phyloP scores from a whole-genome alignment of 64 coral and sea anemone species.

The Porites lutea region DNA sequence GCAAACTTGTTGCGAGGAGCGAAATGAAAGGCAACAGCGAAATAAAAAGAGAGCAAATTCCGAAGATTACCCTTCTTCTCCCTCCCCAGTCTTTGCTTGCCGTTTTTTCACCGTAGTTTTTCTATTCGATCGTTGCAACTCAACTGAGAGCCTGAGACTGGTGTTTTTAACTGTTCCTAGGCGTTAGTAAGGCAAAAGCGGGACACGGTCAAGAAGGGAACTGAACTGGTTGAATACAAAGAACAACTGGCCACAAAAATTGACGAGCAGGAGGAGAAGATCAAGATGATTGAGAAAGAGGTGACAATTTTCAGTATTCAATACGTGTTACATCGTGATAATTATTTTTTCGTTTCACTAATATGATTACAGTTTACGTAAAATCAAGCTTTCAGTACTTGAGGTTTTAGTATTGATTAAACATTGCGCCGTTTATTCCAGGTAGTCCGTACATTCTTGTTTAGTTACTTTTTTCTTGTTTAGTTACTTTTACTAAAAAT shows the following conservation, averaged over 20 bases:
- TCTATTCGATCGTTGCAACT: too few relatives aligned
- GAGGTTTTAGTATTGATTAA: constrained; percentile 29
- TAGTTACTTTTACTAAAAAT: too few relatives aligned
- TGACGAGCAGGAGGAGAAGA: constrained; percentile 69
- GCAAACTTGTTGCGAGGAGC: too few relatives aligned
- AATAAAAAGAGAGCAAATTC: too few relatives aligned
- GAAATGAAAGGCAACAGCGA: too few relatives aligned
- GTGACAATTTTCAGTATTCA: too few relatives aligned
- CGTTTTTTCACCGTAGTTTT: too few relatives aligned
- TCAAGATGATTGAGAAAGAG: constrained; percentile 77
- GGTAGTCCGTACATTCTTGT: too few relatives aligned
- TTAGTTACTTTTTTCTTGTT: too few relatives aligned
- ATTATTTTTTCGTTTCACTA: too few relatives aligned
- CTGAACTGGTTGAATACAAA: constrained; percentile 74
- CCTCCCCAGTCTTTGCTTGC: too few relatives aligned
- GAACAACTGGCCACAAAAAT: constrained; percentile 69
- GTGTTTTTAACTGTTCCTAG: background rate
- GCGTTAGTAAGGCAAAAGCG: constrained; percentile 69
- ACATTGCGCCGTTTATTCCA: background rate
- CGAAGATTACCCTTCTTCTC: too few relatives aligned
- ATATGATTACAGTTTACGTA: constrained; percentile 67
- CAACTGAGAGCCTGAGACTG: background rate
- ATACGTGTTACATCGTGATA: constrained; percentile 52
- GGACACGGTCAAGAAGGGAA: constrained; percentile 69
- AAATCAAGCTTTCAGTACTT: background rate